Conservation (phyloP, 2,888 invertebrate genomes). For the Phengaris arion region DNA sequence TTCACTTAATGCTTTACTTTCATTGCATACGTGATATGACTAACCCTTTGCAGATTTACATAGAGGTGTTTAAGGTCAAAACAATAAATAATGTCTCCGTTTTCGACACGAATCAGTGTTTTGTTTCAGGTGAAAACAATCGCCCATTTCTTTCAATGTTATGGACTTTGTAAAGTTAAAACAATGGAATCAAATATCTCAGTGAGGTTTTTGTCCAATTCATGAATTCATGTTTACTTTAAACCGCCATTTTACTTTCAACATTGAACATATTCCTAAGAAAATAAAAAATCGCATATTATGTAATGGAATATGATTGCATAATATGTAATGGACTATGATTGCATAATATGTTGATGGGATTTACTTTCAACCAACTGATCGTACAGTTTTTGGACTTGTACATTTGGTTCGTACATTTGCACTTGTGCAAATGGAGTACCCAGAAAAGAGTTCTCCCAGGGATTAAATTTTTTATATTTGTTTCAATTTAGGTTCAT, state of each 20-base stretch:
- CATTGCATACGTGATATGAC: not conserved
- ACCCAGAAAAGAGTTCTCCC: too few relatives aligned
- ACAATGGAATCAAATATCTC: slow-evolving; percentile 2
- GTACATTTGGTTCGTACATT: too few relatives aligned
- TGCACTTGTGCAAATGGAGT: too few relatives aligned
- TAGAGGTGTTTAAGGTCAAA: not conserved
- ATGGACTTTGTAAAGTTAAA: not conserved
- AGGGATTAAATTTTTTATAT: too few relatives aligned
- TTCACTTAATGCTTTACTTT: not conserved
- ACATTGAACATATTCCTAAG: not conserved
- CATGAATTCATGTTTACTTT: slow-evolving; percentile 7
- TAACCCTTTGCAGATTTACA: not conserved
- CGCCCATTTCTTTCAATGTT: not conserved
- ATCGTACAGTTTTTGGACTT: too few relatives aligned
- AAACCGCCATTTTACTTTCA: not conserved
- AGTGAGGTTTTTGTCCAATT: not conserved
- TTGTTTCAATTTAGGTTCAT: too few relatives aligned
- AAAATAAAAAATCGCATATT: not conserved
- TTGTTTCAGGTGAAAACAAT: slow-evolving; percentile 5
- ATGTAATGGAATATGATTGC: too few relatives aligned
- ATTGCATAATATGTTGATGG: too few relatives aligned
- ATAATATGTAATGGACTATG: too few relatives aligned
- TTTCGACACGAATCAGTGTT: slow-evolving; percentile 1
- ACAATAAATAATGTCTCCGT: slow-evolving; percentile 6
- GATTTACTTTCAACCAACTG: too few relatives aligned